Percentiles rank a stretch among this genome's conserved stretches.
phyloP scores from a whole-genome alignment of 92 coral and sea anemone species.

The Porites evermanni region DNA sequence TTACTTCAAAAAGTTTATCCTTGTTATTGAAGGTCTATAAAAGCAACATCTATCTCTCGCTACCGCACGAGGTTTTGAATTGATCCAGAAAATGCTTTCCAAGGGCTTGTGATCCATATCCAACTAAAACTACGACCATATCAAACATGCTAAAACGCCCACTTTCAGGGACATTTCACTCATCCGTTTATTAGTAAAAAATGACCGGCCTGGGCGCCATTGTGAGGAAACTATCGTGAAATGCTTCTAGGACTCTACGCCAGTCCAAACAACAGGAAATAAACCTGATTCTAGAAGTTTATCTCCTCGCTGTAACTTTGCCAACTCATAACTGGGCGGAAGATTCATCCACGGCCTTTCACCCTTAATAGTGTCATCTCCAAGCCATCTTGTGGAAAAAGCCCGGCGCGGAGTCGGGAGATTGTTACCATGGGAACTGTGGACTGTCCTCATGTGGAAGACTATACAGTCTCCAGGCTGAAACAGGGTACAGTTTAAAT shows the following conservation, averaged over 20 bases:
- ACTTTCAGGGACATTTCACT: too few species aligned
- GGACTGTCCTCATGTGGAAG: conserved; percentile 62
- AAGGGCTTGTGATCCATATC: too few species aligned
- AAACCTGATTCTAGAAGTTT: conserved; percentile 43
- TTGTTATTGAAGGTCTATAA: too few species aligned
- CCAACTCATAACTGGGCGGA: conserved; percentile 40
- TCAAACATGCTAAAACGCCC: too few species aligned
- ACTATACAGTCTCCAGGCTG: conserved; percentile 70
- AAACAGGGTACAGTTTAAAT: not conserved
- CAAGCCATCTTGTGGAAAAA: conserved; percentile 69
- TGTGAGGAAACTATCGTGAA: not conserved
- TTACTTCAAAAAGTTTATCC: too few species aligned
- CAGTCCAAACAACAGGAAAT: conserved; percentile 45
- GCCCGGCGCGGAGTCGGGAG: conserved; percentile 57
- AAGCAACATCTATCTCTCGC: too few species aligned
- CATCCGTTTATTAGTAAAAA: too few species aligned
- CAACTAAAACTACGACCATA: too few species aligned
- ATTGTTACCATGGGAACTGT: conserved; percentile 59
- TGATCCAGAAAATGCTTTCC: too few species aligned
- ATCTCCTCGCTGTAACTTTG: conserved; percentile 37
- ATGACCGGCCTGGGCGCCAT: not conserved
- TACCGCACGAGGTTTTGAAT: too few species aligned
- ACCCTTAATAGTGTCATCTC: conserved; percentile 56
- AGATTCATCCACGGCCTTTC: conserved; percentile 60
- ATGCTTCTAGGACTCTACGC: not conserved